Percentiles rank a stretch among this genome's conserved stretches.
phyloP scores from a whole-genome alignment of 2,888 invertebrate genomes.

The Hirtodrosophila duncani region DNA sequence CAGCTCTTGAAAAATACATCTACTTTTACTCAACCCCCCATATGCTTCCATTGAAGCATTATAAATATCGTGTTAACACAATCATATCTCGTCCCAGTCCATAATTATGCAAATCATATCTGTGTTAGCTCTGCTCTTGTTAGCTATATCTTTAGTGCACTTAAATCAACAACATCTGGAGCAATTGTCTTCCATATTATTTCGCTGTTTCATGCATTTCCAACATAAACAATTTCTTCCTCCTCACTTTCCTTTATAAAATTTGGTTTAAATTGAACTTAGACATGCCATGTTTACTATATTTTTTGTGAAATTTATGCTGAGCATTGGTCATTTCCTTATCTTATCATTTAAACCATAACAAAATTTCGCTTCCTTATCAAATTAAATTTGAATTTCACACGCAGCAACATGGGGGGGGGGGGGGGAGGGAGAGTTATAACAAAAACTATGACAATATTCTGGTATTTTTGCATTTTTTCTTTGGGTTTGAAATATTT shows the following conservation, averaged over 20 bases:
- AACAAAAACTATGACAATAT: constrained; percentile 23
- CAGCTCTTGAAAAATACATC: too few species aligned
- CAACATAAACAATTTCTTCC: constrained; percentile 15
- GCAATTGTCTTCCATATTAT: background rate
- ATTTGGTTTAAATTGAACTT: constrained; percentile 53
- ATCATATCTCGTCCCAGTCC: too few species aligned
- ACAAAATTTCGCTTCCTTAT: constrained; percentile 58
- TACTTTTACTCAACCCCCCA: too few species aligned
- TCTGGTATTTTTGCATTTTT: constrained; percentile 22
- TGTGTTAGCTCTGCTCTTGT: too few species aligned
- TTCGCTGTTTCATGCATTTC: constrained; percentile 1
- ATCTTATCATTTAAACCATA: constrained; percentile 67
- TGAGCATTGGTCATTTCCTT: constrained; percentile 27
- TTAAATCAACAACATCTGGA: too few species aligned
- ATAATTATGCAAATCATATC: too few species aligned
- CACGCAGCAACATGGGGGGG: background rate
- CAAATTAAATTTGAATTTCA: constrained; percentile 18
- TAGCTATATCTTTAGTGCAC: too few species aligned
- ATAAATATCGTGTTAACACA: too few species aligned
- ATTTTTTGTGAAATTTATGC: constrained; percentile 9
- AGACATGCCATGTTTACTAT: constrained; percentile 36
- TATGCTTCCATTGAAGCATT: too few species aligned
- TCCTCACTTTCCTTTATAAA: constrained; percentile 7
- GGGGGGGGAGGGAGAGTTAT: background rate
- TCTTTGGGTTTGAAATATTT: constrained; percentile 43